phyloP scores from a whole-genome alignment of 1,140 invertebrate genomes.

The Scaptomyza pallida region DNA sequence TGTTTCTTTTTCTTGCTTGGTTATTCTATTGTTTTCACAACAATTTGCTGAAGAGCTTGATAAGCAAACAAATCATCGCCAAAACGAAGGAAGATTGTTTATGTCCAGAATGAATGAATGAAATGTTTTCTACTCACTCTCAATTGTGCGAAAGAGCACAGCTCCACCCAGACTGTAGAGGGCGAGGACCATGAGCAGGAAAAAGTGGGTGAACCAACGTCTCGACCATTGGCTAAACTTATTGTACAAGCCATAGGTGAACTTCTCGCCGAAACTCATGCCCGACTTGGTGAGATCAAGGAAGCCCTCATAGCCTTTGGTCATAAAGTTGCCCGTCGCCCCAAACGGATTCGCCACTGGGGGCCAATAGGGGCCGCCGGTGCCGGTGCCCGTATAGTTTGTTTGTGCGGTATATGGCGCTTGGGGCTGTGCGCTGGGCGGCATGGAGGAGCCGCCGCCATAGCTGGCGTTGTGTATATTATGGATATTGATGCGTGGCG shows the following conservation, averaged over 20 bases:
- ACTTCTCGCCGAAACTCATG: slow-evolving; percentile 91
- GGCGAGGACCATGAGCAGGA: slow-evolving; percentile 90
- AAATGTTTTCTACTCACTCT: slow-evolving; percentile 87
- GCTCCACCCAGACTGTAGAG: slow-evolving; percentile 92
- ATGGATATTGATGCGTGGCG: slow-evolving; percentile 73
- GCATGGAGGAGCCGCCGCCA: slow-evolving; percentile 51
- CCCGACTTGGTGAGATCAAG: slow-evolving; percentile 92
- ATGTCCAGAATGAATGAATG: not conserved
- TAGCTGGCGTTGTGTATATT: slow-evolving; percentile 42
- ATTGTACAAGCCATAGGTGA: slow-evolving; percentile 91
- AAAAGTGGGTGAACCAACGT: slow-evolving; percentile 94
- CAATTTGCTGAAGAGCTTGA: slow-evolving; percentile 61
- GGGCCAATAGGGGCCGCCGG: slow-evolving; percentile 77
- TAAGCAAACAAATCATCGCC: slow-evolving; percentile 67
- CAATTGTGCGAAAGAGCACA: slow-evolving; percentile 89
- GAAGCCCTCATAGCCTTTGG: slow-evolving; percentile 90
- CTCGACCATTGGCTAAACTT: slow-evolving; percentile 91
- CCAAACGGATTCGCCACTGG: slow-evolving; percentile 86
- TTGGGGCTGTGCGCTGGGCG: slow-evolving; percentile 71
- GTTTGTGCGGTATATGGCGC: slow-evolving; percentile 64
- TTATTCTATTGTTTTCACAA: slow-evolving; percentile 53
- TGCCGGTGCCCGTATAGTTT: slow-evolving; percentile 46
- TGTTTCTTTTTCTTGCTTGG: slow-evolving; percentile 19
- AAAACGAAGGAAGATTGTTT: slow-evolving; percentile 22
- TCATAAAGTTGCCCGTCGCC: slow-evolving; percentile 89